phyloP scores from a whole-genome alignment of 1,140 invertebrate genomes.

The Centruroides sculpturatus region DNA sequence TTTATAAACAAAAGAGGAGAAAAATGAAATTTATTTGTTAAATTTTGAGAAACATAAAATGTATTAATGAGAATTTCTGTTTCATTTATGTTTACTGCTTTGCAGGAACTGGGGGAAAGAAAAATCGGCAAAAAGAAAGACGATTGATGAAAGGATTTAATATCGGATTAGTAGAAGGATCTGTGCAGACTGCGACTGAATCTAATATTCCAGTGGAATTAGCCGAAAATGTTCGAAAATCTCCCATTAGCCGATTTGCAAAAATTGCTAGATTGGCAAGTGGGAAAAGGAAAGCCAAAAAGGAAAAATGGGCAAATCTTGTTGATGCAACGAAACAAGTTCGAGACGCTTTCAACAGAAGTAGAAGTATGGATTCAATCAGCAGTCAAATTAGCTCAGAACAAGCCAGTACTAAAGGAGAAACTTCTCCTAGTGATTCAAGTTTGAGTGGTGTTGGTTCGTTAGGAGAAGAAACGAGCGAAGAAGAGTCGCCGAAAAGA shows the following conservation, averaged over 20 bases:
- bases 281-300: slow-evolving; percentile 6
- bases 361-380: slow-evolving; percentile 15
- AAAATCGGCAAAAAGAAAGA: slow-evolving; percentile 79
- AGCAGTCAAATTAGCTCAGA: slow-evolving; percentile 15
- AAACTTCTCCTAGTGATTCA: slow-evolving; percentile 4
- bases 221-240: not conserved
- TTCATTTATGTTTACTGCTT: not conserved
- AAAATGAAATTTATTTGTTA: too few relatives aligned
- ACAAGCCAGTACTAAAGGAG: not conserved
- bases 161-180: slow-evolving; percentile 22
- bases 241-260: slow-evolving; percentile 9
- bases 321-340: slow-evolving; percentile 15
- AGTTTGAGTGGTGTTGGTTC: not conserved
- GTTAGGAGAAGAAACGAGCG: not conserved
- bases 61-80: not conserved
- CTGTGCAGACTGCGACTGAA: slow-evolving; percentile 15
- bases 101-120: slow-evolving; percentile 46
- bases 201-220: slow-evolving; percentile 11
- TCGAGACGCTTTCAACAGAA: slow-evolving; percentile 13
- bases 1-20: too few relatives aligned
- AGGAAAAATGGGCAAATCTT: slow-evolving; percentile 12
- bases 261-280: slow-evolving; percentile 12
- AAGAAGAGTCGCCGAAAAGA: not conserved
- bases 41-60: too few relatives aligned
- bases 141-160: slow-evolving; percentile 90